Base-by-base conservation (phyloP, 1,140 invertebrate species). In the Harpegnathos saltator region DNA sequence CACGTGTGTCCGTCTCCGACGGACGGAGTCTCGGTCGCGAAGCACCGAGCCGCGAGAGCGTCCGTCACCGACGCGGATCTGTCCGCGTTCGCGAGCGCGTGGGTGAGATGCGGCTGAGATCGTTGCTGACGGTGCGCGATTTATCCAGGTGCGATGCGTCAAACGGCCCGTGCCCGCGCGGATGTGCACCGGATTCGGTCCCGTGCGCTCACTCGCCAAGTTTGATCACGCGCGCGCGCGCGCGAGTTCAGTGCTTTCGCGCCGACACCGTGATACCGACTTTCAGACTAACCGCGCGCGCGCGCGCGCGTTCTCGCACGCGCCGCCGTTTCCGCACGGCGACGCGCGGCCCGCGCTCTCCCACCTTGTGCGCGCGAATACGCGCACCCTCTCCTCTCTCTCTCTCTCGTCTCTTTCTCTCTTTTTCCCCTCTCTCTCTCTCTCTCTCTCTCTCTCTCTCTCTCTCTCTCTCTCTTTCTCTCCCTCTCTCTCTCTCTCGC, bases 241-340 rank as follows among this genome's bases (percentile, higher is more conserved):
- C n/a, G 29, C 29, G 29, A 15, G n/a, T 33, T 14, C 61, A 61
- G 48, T 58, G 54, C 54, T 44, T 84, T 81, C 82, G 84, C 75
- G 86, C 74, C 38, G 38, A 44, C 38, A 11, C 69, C 77, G 78
- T 9, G 38, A 44, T 44, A 44, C 84, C 62, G 75, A 84, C 86
- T 90, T 87, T 85, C 63, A 91, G 88, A 92, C 91, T 92, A 90
- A 88, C 86, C 89, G 85, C 88, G 66, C 72, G n/a, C n/a, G n/a
- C n/a, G n/a, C n/a, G n/a, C 89, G 85, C 88, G 38, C 38, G 73
- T 78, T 89, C 54, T 63, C 71, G 61, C 62, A 63, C 78, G 29
- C 17, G 59, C 54, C 44, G n/a, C 52, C 29, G 19, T 81, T 33
- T n/a, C 62, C 9, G 59, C 38, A 26, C 59, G 72, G 48, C 74